Base-by-base conservation (phyloP, 2,888 invertebrate species). In the Molanna angustata region DNA sequence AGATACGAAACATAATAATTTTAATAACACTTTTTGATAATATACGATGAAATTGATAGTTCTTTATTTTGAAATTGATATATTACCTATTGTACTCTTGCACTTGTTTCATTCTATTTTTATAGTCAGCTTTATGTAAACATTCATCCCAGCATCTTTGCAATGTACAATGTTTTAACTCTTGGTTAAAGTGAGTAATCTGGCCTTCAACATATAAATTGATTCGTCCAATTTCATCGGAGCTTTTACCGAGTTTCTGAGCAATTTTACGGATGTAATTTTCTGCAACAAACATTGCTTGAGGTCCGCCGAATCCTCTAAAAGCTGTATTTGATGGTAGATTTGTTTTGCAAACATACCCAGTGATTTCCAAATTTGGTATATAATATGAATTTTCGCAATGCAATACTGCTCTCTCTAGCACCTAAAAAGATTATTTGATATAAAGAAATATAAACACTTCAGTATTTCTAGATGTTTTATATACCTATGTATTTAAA, bases 301-400 rank as follows among this genome's bases (percentile, higher is more conserved):
- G 94, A 0, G 94, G 94, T 0, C 86, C 92, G 4, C 94, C 94
- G 64, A 94, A 94, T 1, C 94, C 94, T 62, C 96, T 78, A 65
- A 95, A 96, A 0, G 96, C 96, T 0, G 95, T 96, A 66, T 94
- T 94, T 0, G 94, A 93, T 0, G 94, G 86, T 44, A 92, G 69
- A 74, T 97, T 94, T 0, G 96, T 97, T 70, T 82, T 87, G 65
- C 95, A 96, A 9, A 85, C 74, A 64, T 82, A 82, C 0, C 90
- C 90, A 9, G 74, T 79, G 0, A 90, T 82, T 59, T 82, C 79
- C 0, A 85, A 77, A 61, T 87, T 84, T 0, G 88, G 88, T 57
- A 94, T 83, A 60, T 80, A 80, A 69, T 95, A 96, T 0, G 88
- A 80, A 68, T 94, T 94, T 69, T 89, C 87, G 61, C 85, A 83